Evolutionary conservation across 1,140 invertebrate genomes (phyloP).

Genomic region (Drosophila subpulchrella): DNA sequence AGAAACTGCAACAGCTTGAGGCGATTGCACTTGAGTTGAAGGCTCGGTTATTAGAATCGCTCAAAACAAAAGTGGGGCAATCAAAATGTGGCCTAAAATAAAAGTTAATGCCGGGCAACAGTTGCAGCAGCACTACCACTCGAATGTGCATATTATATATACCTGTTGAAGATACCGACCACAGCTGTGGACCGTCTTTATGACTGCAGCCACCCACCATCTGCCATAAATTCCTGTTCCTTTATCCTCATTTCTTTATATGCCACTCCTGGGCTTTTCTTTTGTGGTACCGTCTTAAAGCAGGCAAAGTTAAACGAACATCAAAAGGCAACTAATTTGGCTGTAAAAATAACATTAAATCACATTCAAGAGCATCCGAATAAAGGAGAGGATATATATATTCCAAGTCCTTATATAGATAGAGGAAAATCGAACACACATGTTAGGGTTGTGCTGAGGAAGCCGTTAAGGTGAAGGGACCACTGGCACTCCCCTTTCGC

Average conservation of each 20-base stretch:
- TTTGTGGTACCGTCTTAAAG: conserved; percentile 48
- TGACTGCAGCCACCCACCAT: conserved; percentile 29
- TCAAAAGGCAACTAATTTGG: conserved; percentile 82
- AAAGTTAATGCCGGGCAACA: conserved; percentile 43
- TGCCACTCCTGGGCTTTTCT: conserved; percentile 20
- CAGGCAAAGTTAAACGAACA: conserved; percentile 70
- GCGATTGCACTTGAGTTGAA: conserved; percentile 64
- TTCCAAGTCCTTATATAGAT: conserved; percentile 18
- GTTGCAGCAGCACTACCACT: conserved; percentile 30
- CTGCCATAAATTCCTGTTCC: conserved; percentile 50
- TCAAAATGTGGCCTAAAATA: conserved; percentile 55
- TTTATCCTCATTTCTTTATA: conserved; percentile 17
- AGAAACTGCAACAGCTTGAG: conserved; percentile 64
- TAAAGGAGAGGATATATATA: conserved; percentile 18
- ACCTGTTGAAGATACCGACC: conserved; percentile 30
- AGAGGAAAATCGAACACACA: conserved; percentile 54
- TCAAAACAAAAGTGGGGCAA: conserved; percentile 43
- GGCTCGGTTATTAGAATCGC: conserved; percentile 22
- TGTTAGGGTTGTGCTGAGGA: not conserved
- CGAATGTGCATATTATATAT: not conserved
- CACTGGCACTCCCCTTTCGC: conserved; percentile 42
- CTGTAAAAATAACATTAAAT: conserved; percentile 83
- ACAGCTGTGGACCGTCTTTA: conserved; percentile 20
- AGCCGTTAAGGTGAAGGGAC: conserved; percentile 18
- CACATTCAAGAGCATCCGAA: conserved; percentile 63